phyloP scores from a whole-genome alignment of 35 echinoderm and acorn worm species.

The Hemicentrotus pulcherrimus region DNA sequence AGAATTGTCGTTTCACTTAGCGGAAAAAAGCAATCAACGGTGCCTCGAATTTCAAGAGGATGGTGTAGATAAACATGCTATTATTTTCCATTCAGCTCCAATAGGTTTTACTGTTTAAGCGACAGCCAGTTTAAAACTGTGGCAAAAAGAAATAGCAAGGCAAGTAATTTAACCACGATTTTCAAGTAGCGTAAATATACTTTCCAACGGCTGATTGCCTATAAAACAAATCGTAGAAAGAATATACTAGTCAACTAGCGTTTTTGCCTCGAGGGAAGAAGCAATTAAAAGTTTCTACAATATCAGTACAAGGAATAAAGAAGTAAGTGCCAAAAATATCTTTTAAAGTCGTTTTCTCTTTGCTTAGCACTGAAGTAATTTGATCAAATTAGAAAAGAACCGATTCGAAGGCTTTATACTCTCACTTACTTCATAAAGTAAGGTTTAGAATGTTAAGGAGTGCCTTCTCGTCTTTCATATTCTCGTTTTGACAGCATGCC shows the following conservation, averaged over 20 bases:
- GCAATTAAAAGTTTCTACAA: no score
- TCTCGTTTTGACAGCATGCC: no score
- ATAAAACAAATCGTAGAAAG: background rate
- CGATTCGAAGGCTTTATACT: no score
- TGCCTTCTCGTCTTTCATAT: no score
- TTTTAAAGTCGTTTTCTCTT: no score
- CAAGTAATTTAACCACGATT: background rate
- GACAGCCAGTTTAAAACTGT: background rate
- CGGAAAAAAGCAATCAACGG: background rate
- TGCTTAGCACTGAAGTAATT: no score
- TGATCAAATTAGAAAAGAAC: no score
- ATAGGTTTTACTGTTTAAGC: background rate
- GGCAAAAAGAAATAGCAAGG: background rate
- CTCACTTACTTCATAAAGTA: no score
- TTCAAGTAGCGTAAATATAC: background rate
- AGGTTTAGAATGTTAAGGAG: no score
- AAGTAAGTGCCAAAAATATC: no score
- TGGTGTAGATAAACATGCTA: background rate
- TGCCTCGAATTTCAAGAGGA: background rate
- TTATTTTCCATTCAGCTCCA: background rate
- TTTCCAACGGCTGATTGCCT: background rate
- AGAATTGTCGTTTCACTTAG: background rate
- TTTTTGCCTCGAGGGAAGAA: background rate
- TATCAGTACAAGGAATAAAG: no score
- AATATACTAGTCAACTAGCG: background rate